Evolutionary conservation across 2,113 vertebrate genomes (phyloP).

Genomic region (Suncus etruscus): DNA sequence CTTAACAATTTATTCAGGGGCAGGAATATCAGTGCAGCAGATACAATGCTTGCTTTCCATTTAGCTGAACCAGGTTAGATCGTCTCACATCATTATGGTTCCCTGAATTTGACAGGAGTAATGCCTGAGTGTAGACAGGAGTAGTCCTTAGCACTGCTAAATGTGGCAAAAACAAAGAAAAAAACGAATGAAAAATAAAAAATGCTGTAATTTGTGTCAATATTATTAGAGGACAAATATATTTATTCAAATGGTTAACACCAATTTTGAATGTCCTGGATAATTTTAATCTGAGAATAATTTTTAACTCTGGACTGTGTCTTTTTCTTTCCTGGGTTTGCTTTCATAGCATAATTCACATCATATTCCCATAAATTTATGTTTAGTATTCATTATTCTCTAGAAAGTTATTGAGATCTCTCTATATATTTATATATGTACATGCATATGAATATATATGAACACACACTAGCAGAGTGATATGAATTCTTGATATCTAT

Average conservation of each 20-base stretch:
- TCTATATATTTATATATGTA: conserved; percentile 20
- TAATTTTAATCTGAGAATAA: conserved; percentile 16
- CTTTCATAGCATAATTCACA: conserved; percentile 59
- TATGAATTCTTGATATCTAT: conserved; percentile 77
- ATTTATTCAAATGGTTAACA: not conserved
- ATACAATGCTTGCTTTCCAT: too few species aligned
- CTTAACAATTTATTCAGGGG: not conserved
- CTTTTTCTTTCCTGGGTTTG: conserved; percentile 16
- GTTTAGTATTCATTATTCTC: conserved; percentile 63
- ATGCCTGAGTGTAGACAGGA: too few species aligned
- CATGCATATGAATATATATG: not conserved
- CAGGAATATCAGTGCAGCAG: too few species aligned
- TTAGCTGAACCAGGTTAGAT: too few species aligned
- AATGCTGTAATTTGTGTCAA: not conserved
- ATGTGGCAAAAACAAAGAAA: too few species aligned
- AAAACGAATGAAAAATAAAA: too few species aligned
- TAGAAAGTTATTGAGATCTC: not conserved
- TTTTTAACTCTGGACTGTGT: conserved; percentile 29
- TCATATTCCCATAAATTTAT: conserved; percentile 65
- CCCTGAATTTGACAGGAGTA: too few species aligned
- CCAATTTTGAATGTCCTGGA: not conserved
- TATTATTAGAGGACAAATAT: conserved; percentile 29
- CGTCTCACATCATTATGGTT: too few species aligned
- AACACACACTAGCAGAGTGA: conserved; percentile 47
- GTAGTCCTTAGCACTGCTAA: too few species aligned